phyloP scores from a whole-genome alignment of 2,888 invertebrate genomes.

The Chaitophorus viminalis region DNA sequence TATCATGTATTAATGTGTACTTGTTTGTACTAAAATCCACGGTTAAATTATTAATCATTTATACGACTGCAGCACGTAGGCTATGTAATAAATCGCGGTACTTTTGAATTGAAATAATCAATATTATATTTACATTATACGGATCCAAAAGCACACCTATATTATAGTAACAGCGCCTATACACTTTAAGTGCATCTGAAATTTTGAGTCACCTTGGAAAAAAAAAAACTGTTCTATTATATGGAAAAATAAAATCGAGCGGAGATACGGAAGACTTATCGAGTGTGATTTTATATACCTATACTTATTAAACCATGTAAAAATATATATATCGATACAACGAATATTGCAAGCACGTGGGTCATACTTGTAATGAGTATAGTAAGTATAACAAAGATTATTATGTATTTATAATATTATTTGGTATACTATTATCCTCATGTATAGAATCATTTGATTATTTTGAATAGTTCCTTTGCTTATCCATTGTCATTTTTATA shows the following conservation, averaged over 20 bases:
- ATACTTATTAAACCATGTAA: not conserved
- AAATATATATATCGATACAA: not conserved
- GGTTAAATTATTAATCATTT: conserved; percentile 25
- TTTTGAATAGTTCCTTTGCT: not conserved
- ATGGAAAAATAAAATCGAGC: not conserved
- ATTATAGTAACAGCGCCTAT: not conserved
- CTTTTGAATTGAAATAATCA: conserved; percentile 27
- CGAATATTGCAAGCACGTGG: not conserved
- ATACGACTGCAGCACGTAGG: not conserved
- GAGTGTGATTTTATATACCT: not conserved
- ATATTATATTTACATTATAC: not conserved
- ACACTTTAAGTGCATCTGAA: not conserved
- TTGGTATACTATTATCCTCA: too few species aligned
- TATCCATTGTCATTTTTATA: not conserved
- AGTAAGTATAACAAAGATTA: too few species aligned
- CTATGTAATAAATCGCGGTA: not conserved
- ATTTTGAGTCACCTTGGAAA: not conserved
- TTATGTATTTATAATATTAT: too few species aligned
- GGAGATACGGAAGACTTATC: not conserved
- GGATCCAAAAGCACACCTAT: too few species aligned
- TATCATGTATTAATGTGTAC: not conserved
- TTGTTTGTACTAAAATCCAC: conserved; percentile 10
- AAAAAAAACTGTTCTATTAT: not conserved
- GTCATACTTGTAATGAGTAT: not conserved
- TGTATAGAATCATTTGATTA: too few species aligned